Percentiles rank a stretch among this genome's conserved stretches.
phyloP scores from a whole-genome alignment of 2,113 vertebrate genomes.

The Psilopsiagon aurifrons region DNA sequence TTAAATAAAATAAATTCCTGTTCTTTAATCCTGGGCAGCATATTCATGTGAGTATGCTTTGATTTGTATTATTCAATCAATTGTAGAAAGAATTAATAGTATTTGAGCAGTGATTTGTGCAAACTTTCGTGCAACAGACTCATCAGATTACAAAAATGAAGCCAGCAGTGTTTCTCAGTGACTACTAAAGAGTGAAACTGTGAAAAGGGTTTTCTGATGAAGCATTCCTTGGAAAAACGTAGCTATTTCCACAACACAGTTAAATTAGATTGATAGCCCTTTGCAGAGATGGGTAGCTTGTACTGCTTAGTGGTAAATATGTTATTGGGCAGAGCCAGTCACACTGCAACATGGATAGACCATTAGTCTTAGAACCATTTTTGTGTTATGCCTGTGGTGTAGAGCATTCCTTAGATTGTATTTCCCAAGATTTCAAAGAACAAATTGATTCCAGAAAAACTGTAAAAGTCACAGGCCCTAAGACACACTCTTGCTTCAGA shows the following conservation, averaged over 20 bases:
- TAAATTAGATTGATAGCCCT: neutral
- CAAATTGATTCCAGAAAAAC: neutral
- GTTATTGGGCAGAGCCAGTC: neutral
- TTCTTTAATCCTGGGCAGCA: neutral
- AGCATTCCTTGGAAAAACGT: neutral
- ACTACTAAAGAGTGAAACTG: neutral
- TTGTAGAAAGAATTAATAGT: neutral
- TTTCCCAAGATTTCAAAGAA: neutral
- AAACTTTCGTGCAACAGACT: neutral
- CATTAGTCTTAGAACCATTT: neutral
- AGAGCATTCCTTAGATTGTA: neutral
- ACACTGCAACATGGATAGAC: neutral
- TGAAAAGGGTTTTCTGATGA: neutral
- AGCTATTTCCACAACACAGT: neutral
- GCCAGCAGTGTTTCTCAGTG: neutral
- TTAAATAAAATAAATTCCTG: neutral
- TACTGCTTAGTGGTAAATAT: neutral
- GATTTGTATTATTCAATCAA: neutral
- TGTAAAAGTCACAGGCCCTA: neutral
- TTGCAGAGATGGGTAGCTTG: neutral
- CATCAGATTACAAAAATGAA: neutral
- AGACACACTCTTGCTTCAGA: neutral
- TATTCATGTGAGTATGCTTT: neutral
- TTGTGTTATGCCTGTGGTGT: neutral
- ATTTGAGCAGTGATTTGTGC: neutral